Base-by-base conservation (phyloP, 2,797 vertebrate genomes). In the Catamblyrhynchus diadema region DNA sequence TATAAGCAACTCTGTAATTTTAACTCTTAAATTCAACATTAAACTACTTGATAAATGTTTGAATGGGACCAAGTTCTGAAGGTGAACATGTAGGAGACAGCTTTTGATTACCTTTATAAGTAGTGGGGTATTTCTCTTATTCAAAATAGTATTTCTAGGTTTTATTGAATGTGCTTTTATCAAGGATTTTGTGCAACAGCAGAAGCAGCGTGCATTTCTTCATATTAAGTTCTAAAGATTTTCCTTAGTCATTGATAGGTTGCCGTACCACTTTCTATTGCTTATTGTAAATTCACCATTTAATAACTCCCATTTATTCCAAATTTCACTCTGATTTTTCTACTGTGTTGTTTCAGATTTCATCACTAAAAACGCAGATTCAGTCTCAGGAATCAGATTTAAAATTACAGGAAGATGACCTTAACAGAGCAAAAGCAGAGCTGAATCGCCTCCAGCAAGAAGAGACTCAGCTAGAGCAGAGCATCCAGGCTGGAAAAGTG, bases 381-480 rank as follows among this genome's bases (percentile, higher is more conserved):
- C 98, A 99, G 67, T 99, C 98, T 19, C 99, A 99, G 97, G 99
- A 99, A 95, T 99, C 99, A 1, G 99, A 99, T 95, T 94, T 99
- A 75, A 98, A 98, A 94, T 98, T 97, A 44, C 99, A 99, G 96
- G 99, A 99, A 94, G 99, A 99, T 33, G 99, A 99, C 80, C 98
- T 99, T 73, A 98, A 97, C 47, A 98, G 98, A 87, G 99, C 99
- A 39, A 99, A 99, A 96, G 97, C 98, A 0, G 99, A 99, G 94
- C 97, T 99, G 93, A 98, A 97, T 82, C 98, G 98, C 9, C 97
- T 99, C 16, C 99, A 99, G 96, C 99, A 99, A 84, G 99, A 99
- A 90, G 99, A 99, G 94, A 98, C 97, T 14, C 99, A 99, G 94
- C 97, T 99, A 61, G 99, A 99, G 92, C 99, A 99, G 97, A 99